Evolutionary conservation across 37 sponge, comb jelly and placozoan genomes (phyloP), one percentile per base, ranked within the genome.

Genomic region (Chondrosia reniformis): DNA sequence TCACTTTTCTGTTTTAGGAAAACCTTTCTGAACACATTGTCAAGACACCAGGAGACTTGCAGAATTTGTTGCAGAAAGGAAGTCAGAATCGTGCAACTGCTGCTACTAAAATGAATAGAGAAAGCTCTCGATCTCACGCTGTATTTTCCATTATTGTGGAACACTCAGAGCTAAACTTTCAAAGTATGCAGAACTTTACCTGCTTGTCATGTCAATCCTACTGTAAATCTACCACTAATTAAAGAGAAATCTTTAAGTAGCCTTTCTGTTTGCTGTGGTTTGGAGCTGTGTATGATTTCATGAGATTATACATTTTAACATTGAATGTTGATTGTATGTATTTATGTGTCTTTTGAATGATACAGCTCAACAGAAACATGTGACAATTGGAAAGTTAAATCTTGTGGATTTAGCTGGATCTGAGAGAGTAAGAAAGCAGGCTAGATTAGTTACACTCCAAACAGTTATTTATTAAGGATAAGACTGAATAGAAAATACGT

Each of bases 351-450:
- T n/a, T n/a, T n/a, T n/a, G n/a, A n/a, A n/a, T n/a, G n/a, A 74
- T 6, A 74, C 56, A 80, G 62, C 81, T 33, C 55, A 49, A 9
- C 62, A 71, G 57, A 83, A 89, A 66, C 37, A 73, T 22, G 71
- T 98, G 17, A 92, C 91, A 32, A 91, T 95, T 78, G 99, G 99
- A 22, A 98, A 98, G 56, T 84, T 98, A 38, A 92, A 96, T 37
- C 83, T 98, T 13, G 99, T 98, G 22, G 99, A 98, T 72, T 67
- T 98, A 54, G 99, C 99, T 32, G 99, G 99, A 75, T 92, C 93
- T 24, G 99, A 98, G 63, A 76, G 91, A 89, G 57, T 76, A 25
- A 55, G 76, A n/a, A 34, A 33, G 40, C 37, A 33, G 15, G 22
- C 21, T 39, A 33, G 17, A 33, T 12, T 72, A 17, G n/a, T n/a